Percentiles rank a stretch among this genome's conserved stretches.
These are phyloP conservation scores for Heteropelma amictum DNA, from an alignment of 2,888 invertebrate genomes.

Conservation along the genomic window DNA sequence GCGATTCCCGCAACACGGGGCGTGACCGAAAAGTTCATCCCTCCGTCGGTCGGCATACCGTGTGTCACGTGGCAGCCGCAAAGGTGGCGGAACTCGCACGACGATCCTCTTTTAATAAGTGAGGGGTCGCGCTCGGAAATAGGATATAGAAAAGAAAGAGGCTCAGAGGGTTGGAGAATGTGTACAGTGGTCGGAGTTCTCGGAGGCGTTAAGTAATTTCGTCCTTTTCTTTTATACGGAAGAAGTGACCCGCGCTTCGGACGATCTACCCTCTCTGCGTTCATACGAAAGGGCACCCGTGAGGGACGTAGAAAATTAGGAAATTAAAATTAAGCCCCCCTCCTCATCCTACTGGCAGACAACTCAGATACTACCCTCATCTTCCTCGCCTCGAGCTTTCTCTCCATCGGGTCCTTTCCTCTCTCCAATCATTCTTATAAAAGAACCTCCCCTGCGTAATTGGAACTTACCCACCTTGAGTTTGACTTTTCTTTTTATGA, in stretches of 20 bases:
- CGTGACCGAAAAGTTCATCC: constrained; percentile 54
- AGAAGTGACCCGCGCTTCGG: constrained; percentile 72
- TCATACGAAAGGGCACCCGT: constrained; percentile 46
- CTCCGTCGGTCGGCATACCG: constrained; percentile 60
- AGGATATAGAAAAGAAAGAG: constrained; percentile 35
- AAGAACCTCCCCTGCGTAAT: constrained; percentile 19
- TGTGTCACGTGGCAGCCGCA: constrained; percentile 62
- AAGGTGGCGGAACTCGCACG: constrained; percentile 30
- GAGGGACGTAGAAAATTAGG: constrained; percentile 75
- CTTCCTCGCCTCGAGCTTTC: neutral
- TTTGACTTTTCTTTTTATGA: neutral
- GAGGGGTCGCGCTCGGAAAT: constrained; percentile 48
- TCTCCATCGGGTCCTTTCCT: neutral
- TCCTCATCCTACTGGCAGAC: neutral
- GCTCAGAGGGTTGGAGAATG: constrained; percentile 44
- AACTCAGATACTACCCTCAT: constrained; percentile 3
- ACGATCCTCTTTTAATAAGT: constrained; percentile 77
- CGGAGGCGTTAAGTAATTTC: constrained; percentile 78
- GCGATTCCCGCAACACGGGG: constrained; percentile 46
- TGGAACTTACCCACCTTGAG: constrained; percentile 27
- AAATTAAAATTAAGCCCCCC: constrained; percentile 76
- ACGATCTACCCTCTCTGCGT: constrained; percentile 37
- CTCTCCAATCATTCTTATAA: constrained; percentile 29
- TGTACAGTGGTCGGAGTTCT: constrained; percentile 51
- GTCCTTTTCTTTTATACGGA: constrained; percentile 76